Evolutionary conservation across 2,113 vertebrate genomes (phyloP).

Genomic region (Eudyptes chrysolophus): DNA sequence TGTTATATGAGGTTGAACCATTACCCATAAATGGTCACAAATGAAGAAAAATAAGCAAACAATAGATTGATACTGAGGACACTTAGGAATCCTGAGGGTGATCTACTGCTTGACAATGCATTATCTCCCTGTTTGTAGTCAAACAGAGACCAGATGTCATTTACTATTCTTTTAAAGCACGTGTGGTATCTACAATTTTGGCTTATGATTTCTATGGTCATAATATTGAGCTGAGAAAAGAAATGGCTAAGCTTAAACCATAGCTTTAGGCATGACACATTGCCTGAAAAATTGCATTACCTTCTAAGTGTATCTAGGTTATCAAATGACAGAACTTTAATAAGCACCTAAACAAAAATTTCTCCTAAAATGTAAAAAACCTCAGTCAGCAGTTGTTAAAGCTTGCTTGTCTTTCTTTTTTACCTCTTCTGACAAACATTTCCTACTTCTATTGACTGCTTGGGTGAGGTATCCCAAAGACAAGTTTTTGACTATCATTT

Average conservation of each 20-base stretch:
- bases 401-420: background rate
- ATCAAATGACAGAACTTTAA: background rate
- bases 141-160: background rate
- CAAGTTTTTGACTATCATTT: background rate
- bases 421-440: background rate
- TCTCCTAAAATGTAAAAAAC: background rate
- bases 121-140: background rate
- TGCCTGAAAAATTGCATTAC: background rate
- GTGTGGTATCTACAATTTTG: background rate
- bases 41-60: background rate
- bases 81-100: background rate
- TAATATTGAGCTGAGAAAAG: background rate
- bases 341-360: background rate
- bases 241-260: background rate
- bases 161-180: background rate
- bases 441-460: background rate
- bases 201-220: background rate
- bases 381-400: background rate
- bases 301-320: background rate
- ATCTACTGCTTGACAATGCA: background rate
- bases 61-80: background rate
- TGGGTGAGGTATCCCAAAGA: background rate
- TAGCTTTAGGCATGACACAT: background rate
- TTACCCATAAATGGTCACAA: background rate
- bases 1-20: background rate